Conservation (phyloP, 2,888 invertebrate genomes). For the Pyrocoelia pectoralis region DNA sequence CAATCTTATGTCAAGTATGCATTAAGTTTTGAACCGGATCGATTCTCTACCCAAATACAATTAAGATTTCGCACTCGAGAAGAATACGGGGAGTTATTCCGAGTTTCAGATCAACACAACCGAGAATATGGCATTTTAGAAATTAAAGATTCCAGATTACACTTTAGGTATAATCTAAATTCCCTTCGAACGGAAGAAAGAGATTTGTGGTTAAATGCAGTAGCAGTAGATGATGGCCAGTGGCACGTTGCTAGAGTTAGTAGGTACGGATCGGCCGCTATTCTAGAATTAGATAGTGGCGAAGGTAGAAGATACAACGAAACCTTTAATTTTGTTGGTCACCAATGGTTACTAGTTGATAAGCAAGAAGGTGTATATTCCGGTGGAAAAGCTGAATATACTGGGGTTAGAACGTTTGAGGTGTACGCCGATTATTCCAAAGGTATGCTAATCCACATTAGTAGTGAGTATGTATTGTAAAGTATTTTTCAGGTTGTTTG, state of each 20-base stretch:
- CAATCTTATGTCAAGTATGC: constrained; percentile 98
- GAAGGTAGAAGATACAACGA: constrained; percentile 94
- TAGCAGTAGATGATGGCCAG: constrained; percentile 93
- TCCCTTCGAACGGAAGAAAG: constrained; percentile 89
- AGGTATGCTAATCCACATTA: constrained; percentile 62
- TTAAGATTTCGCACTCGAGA: constrained; percentile 93
- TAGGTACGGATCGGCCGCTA: constrained; percentile 91
- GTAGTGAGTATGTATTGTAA: background rate
- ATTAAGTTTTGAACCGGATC: constrained; percentile 90
- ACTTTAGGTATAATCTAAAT: constrained; percentile 93
- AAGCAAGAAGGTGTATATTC: constrained; percentile 96
- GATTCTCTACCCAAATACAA: constrained; percentile 92
- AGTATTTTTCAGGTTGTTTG: constrained; percentile 69
- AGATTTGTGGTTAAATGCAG: constrained; percentile 88
- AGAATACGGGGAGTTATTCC: constrained; percentile 91
- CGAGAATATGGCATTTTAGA: constrained; percentile 92
- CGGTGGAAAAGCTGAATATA: constrained; percentile 95
- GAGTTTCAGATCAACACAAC: constrained; percentile 93
- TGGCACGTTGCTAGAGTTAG: constrained; percentile 96
- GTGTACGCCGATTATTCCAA: constrained; percentile 95
- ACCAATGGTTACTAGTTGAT: constrained; percentile 91
- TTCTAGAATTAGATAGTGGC: constrained; percentile 92
- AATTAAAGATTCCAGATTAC: constrained; percentile 88
- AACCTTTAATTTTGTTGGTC: constrained; percentile 88
- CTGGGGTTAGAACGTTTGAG: constrained; percentile 91